Base-by-base conservation (phyloP, 2,113 vertebrate species). In the Hepsetus odoe region DNA sequence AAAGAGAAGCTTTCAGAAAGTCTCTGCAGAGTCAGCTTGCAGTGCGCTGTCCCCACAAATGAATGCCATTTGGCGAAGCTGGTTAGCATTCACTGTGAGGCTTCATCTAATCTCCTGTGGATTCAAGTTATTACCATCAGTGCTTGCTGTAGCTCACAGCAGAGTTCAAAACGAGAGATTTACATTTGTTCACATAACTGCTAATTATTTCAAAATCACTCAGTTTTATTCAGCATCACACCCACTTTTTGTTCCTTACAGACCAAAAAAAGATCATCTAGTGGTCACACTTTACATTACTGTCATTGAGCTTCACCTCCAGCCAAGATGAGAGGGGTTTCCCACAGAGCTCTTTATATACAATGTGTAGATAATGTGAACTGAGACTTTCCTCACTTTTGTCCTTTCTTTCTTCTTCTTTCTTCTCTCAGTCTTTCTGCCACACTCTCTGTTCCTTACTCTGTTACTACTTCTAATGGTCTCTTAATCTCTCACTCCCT, bases 401-500 rank as follows among this genome's bases (percentile, higher is more conserved):
- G n/a, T n/a, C n/a, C n/a, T 28, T 22, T 20, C 71, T n/a, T n/a
- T 20, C 62, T 49, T 38, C 24, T 20, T 49, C 58, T 74, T 59
- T 49, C 32, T 66, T 49, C 24, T 75, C 73, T 65, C 73, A 51
- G 12, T 75, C 72, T 51, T 20, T 49, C 42, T 64, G 6, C 33
- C 72, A 64, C 1, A 12, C 56, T 62, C 71, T 20, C 38, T 32
- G 4, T 65, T n/a, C n/a, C n/a, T n/a, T n/a, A n/a, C n/a, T n/a
- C n/a, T n/a, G n/a, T n/a, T n/a, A n/a, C n/a, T n/a, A n/a, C n/a
- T n/a, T n/a, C n/a, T n/a, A n/a, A n/a, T n/a, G n/a, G n/a, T n/a
- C n/a, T n/a, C n/a, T n/a, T n/a, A n/a, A n/a, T 61, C 24, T 75
- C 73, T 65, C 73, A 51, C n/a, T 75, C 72, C 35, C 30, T 49